phyloP scores from a whole-genome alignment of 2,888 invertebrate genomes.

The Ischnus inquisitorius region DNA sequence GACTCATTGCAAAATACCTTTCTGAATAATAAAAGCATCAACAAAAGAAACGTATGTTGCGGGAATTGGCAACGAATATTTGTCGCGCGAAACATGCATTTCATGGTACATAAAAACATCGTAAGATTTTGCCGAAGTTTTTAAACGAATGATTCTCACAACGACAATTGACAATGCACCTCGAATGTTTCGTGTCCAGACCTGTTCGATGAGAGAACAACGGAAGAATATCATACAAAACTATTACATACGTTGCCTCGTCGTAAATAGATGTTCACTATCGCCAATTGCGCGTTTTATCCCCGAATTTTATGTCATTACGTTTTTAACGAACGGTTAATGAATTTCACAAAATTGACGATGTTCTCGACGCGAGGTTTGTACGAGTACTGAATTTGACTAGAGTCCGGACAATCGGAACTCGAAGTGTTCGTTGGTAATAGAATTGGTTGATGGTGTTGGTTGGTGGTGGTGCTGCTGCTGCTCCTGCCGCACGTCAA shows the following conservation, averaged over 20 bases:
- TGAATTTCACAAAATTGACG: neutral
- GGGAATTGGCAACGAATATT: neutral
- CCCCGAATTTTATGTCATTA: neutral
- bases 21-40: neutral
- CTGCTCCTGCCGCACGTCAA: slow-evolving; percentile 74
- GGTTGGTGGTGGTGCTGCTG: slow-evolving; percentile 45
- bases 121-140: neutral
- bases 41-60: neutral
- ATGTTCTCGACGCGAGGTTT: neutral
- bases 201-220: neutral
- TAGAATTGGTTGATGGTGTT: slow-evolving; percentile 11
- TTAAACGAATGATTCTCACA: neutral
- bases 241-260: neutral
- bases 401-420: slow-evolving; percentile 1
- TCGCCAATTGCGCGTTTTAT: neutral
- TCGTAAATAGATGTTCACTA: neutral
- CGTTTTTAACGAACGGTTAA: neutral
- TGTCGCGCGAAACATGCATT: neutral
- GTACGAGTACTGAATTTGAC: slow-evolving; percentile 2
- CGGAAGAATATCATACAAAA: neutral
- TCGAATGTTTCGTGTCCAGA: neutral
- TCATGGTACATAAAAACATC: neutral
- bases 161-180: neutral
- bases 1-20: neutral
- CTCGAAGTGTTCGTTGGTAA: slow-evolving; percentile 4